phyloP scores from a whole-genome alignment of 2,113 vertebrate species.

The Elaphurus davidianus region DNA sequence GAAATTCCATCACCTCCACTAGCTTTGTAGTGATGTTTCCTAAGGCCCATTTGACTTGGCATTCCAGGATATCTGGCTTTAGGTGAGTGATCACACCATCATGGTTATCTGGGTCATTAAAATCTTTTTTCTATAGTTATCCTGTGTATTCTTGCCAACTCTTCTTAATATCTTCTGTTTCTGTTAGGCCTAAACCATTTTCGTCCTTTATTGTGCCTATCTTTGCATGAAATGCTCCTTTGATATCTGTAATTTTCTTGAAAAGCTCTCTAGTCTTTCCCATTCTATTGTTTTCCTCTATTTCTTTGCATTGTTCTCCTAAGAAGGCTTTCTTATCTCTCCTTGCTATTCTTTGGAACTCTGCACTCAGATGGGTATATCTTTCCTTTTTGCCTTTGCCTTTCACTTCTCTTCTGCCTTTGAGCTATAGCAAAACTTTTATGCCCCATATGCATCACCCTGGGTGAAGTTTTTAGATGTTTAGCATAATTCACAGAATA shows the following conservation, averaged over 20 bases:
- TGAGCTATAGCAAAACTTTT: fast-evolving
- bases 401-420: not conserved
- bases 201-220: not conserved
- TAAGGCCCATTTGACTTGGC: not conserved
- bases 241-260: not conserved
- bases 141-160: not conserved
- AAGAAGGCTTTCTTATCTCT: not conserved
- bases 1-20: not conserved
- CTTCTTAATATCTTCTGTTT: not conserved
- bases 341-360: not conserved
- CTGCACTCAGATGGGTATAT: not conserved
- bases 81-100: not conserved
- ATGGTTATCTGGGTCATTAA: not conserved
- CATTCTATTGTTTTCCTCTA: not conserved
- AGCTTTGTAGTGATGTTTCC: not conserved
- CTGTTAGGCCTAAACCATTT: not conserved
- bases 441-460: no score
- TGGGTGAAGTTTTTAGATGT: not conserved
- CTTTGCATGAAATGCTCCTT: not conserved
- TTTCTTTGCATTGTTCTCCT: not conserved
- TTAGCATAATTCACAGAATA: not conserved
- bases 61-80: not conserved
- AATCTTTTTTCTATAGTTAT: not conserved
- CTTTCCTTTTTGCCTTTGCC: not conserved
- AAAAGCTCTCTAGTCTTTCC: not conserved